These are phyloP conservation scores for Dynastes maya DNA, from an alignment of 2,888 invertebrate species.

Conservation along the genomic window DNA sequence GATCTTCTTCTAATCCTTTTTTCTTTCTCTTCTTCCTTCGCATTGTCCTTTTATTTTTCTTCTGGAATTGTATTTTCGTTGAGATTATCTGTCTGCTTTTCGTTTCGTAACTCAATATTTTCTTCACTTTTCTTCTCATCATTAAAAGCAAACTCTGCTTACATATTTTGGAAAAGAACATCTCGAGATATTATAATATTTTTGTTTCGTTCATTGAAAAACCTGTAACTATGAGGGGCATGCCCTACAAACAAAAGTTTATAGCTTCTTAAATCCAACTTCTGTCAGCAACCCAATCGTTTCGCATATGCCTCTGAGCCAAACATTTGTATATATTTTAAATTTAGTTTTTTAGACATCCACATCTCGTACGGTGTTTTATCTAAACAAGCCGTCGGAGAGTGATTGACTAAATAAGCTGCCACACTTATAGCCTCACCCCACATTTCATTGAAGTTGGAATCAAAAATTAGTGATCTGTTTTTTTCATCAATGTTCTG, in stretches of 20 bases:
- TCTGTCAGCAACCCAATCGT: constrained; percentile 48
- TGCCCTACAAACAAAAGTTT: constrained; percentile 47
- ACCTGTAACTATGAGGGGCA: constrained; percentile 21
- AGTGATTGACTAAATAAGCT: constrained; percentile 56
- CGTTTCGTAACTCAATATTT: background rate
- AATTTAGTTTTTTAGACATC: constrained; percentile 58
- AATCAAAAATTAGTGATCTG: too few relatives aligned
- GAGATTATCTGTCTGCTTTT: too few relatives aligned
- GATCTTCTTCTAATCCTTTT: too few relatives aligned
- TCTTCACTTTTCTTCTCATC: background rate
- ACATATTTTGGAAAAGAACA: background rate
- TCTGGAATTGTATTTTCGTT: too few relatives aligned
- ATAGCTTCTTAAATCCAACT: too few relatives aligned
- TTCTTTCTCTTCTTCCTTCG: too few relatives aligned
- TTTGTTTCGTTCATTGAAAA: constrained; percentile 4
- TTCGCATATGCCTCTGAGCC: constrained; percentile 60
- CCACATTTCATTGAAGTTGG: constrained; percentile 52
- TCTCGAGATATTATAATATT: background rate
- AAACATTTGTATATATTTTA: constrained; percentile 61
- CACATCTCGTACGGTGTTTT: constrained; percentile 61
- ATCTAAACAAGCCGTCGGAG: constrained; percentile 54
- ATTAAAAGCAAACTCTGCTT: background rate
- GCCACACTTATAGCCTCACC: constrained; percentile 58
- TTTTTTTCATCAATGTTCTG: too few relatives aligned
- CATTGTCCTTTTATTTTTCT: too few relatives aligned